These are phyloP conservation scores for Pterophyllum scalare DNA, from an alignment of 2,113 vertebrate species.

Conservation along the genomic window DNA sequence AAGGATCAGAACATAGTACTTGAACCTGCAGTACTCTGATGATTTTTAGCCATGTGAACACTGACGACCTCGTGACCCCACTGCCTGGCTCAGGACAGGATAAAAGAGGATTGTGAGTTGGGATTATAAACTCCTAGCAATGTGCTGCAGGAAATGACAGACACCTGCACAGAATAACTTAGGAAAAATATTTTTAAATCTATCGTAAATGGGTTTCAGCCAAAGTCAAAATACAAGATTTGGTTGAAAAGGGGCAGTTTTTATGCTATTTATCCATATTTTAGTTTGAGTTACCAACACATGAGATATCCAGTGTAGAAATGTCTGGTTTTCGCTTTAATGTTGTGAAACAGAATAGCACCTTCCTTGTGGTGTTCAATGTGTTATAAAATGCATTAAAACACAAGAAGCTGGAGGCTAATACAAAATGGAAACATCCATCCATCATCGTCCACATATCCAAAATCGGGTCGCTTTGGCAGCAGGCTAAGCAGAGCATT, in stretches of 20 bases:
- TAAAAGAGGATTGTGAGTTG: conserved; percentile 14
- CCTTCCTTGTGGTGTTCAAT: not conserved
- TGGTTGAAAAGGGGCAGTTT: not conserved
- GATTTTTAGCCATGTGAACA: conserved; percentile 54
- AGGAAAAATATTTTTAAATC: not conserved
- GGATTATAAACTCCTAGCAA: conserved; percentile 12
- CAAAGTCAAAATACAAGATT: not conserved
- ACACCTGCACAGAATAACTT: not conserved
- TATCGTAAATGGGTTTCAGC: not conserved
- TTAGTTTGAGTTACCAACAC: not conserved
- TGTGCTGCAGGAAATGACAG: not conserved
- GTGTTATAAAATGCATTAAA: no score
- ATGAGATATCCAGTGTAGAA: not conserved
- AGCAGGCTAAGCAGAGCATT: no score
- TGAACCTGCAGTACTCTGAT: conserved; percentile 56
- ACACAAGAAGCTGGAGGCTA: not conserved
- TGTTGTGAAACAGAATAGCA: not conserved
- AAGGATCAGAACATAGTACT: conserved; percentile 62
- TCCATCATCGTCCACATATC: no score
- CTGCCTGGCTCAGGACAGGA: conserved; percentile 32
- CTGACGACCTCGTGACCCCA: conserved; percentile 47
- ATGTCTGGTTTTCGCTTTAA: not conserved
- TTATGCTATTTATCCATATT: not conserved
- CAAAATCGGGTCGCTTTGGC: no score
- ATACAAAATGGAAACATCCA: no score